Conservation (phyloP, 2,797 vertebrate species). For the Glyptemys insculpta region DNA sequence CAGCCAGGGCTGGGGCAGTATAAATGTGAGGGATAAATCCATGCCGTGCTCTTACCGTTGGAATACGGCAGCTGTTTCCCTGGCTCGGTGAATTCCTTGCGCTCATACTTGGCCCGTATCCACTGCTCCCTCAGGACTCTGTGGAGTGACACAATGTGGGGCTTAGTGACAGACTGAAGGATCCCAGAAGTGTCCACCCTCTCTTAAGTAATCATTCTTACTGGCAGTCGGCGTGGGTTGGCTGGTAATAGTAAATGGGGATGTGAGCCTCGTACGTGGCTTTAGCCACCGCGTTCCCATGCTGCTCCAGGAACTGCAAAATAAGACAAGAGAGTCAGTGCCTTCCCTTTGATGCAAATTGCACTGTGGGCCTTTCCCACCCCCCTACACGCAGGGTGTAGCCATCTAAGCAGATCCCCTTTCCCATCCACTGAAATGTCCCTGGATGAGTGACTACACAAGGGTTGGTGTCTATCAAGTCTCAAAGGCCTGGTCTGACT, state of each 20-base stretch:
- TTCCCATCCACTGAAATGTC: neutral
- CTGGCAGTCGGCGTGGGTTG: conserved; percentile 90
- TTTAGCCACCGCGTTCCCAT: conserved; percentile 87
- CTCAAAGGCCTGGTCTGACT: neutral
- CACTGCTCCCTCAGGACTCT: conserved; percentile 92
- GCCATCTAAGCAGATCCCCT: neutral
- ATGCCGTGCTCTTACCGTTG: conserved; percentile 79
- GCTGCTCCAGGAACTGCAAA: conserved; percentile 87
- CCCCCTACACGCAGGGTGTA: neutral
- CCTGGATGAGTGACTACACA: neutral
- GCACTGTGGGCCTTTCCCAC: neutral
- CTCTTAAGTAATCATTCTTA: conserved; percentile 79
- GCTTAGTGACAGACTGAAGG: neutral
- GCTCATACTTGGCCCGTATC: conserved; percentile 92
- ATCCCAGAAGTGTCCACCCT: neutral
- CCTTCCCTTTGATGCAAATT: neutral
- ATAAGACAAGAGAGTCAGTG: conserved; percentile 49
- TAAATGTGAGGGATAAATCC: neutral
- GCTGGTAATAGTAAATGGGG: conserved; percentile 92
- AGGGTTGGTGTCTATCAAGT: neutral
- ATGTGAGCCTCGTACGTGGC: conserved; percentile 87
- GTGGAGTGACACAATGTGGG: conserved; percentile 19
- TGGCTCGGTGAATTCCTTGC: conserved; percentile 86
- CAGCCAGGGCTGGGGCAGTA: neutral
- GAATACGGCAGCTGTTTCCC: conserved; percentile 80